Conservation (phyloP, 2,888 invertebrate genomes). For the Andrena bucephala region DNA sequence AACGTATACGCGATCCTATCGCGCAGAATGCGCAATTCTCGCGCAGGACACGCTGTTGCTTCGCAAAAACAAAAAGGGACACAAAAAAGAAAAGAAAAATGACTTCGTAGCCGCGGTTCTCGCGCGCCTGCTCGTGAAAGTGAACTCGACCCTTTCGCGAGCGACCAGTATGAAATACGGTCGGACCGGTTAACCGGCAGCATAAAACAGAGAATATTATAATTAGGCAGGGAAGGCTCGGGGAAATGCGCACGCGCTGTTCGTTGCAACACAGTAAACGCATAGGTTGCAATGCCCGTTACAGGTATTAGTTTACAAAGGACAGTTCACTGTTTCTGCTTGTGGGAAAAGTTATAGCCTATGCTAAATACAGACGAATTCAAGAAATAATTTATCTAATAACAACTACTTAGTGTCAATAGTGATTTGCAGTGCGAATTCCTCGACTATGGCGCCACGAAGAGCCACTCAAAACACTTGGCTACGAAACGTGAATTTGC, state of each 20-base stretch:
- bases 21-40: not conserved
- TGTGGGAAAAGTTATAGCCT: too few species aligned
- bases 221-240: not conserved
- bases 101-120: not conserved
- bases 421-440: not conserved
- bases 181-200: not conserved
- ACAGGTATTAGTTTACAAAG: too few species aligned
- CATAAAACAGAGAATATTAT: not conserved
- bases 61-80: too few species aligned
- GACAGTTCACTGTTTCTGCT: too few species aligned
- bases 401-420: too few species aligned
- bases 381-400: too few species aligned
- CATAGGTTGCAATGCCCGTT: not conserved
- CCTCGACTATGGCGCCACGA: not conserved
- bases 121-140: constrained; percentile 24
- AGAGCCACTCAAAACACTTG: not conserved
- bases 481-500: not conserved
- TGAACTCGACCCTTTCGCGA: constrained; percentile 22
- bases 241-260: not conserved
- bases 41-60: not conserved
- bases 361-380: too few species aligned
- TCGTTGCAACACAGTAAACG: not conserved
- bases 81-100: not conserved
- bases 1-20: not conserved
- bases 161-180: constrained; percentile 2